Evolutionary conservation across 2,113 vertebrate species (phyloP).

Genomic region (Notothenia rossii): DNA sequence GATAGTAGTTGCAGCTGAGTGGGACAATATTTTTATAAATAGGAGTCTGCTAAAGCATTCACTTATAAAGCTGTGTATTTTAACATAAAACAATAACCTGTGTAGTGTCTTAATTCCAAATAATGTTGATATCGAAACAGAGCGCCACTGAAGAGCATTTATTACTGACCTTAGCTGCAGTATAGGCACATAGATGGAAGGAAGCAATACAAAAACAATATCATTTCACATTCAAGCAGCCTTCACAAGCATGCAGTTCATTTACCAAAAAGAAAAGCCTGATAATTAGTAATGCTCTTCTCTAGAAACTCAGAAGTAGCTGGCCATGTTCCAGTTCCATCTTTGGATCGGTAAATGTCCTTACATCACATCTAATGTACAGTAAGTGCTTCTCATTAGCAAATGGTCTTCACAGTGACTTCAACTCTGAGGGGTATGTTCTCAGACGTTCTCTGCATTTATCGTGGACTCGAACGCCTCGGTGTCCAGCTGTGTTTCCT

Average conservation of each 20-base stretch:
- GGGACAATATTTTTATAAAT: slow-evolving; percentile 24
- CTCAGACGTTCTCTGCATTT: slow-evolving; percentile 56
- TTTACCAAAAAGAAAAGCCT: background rate
- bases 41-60: slow-evolving; percentile 6
- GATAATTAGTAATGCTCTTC: background rate
- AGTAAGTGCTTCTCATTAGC: background rate
- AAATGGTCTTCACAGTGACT: background rate
- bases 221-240: background rate
- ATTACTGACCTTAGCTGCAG: background rate
- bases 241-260: slow-evolving; percentile 6
- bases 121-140: background rate
- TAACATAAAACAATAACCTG: slow-evolving; percentile 20
- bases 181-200: slow-evolving; percentile 9
- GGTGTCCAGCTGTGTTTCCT: slow-evolving; percentile 65
- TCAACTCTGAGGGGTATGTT: background rate
- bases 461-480: slow-evolving; percentile 55
- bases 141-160: background rate
- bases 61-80: slow-evolving; percentile 41
- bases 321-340: background rate
- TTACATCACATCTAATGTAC: background rate
- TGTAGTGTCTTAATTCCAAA: slow-evolving; percentile 5
- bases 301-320: background rate
- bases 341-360: background rate
- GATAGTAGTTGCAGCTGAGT: background rate
- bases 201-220: background rate